phyloP scores from a whole-genome alignment of 2,888 invertebrate species.

The Lypha dubia region DNA sequence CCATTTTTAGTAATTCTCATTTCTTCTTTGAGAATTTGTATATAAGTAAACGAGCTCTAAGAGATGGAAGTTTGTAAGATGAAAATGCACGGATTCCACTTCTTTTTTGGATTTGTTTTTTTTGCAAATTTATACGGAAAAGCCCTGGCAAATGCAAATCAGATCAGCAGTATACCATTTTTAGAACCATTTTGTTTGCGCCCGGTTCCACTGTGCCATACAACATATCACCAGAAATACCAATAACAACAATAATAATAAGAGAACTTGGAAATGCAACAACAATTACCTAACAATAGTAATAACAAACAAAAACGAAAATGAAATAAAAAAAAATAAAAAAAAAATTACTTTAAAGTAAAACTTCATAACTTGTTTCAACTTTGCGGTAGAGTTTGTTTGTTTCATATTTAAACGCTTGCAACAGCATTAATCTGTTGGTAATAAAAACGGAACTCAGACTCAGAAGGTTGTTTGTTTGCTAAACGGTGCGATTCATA shows the following conservation, averaged over 20 bases:
- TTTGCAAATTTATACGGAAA: too few relatives aligned
- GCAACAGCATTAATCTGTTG: constrained; percentile 50
- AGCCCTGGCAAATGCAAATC: too few relatives aligned
- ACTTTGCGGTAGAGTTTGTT: constrained; percentile 49
- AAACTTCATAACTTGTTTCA: constrained; percentile 63
- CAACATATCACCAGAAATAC: constrained; percentile 22
- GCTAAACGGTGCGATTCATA: constrained; percentile 56
- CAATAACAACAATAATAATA: constrained; percentile 29
- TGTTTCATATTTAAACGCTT: constrained; percentile 69
- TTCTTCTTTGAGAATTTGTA: too few relatives aligned
- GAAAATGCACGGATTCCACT: too few relatives aligned
- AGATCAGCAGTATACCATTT: too few relatives aligned
- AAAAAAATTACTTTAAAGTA: constrained; percentile 6
- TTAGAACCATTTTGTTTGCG: not conserved
- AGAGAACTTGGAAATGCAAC: constrained; percentile 26
- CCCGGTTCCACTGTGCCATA: not conserved
- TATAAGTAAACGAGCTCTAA: not conserved
- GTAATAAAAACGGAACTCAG: constrained; percentile 66
- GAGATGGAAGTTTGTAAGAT: too few relatives aligned
- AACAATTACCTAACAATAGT: constrained; percentile 13
- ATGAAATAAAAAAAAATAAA: not conserved
- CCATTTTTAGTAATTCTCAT: too few relatives aligned
- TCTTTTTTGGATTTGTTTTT: too few relatives aligned
- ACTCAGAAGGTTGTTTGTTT: constrained; percentile 61
- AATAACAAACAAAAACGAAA: not conserved